phyloP scores from a whole-genome alignment of 2,797 vertebrate genomes.

The Acanthornis magna region DNA sequence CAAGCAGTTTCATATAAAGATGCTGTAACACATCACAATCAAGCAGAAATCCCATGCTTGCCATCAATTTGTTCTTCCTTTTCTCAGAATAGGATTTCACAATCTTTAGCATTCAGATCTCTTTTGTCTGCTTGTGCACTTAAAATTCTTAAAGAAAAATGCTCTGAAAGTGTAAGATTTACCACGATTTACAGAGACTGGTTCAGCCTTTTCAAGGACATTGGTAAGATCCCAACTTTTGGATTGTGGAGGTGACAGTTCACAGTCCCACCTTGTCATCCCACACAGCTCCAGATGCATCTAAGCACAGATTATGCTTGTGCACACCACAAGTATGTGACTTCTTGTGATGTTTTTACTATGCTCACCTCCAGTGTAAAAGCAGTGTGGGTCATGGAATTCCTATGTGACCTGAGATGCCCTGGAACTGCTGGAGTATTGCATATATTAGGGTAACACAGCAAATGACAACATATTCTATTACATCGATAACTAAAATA shows the following conservation, averaged over 20 bases:
- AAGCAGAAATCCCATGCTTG: neutral
- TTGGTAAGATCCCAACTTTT: neutral
- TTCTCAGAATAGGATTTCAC: neutral
- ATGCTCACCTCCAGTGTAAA: neutral
- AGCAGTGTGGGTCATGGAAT: neutral
- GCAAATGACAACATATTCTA: neutral
- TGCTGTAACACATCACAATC: neutral
- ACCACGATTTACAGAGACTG: neutral
- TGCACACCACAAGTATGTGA: neutral
- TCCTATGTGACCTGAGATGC: neutral
- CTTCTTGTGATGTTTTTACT: neutral
- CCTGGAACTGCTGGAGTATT: neutral
- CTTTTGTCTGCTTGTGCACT: neutral
- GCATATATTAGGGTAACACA: neutral
- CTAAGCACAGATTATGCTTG: neutral
- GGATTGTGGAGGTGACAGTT: neutral
- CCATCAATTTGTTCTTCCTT: neutral
- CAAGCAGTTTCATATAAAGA: neutral
- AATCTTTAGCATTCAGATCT: neutral
- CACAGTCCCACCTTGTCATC: neutral
- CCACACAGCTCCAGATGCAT: accelerated
- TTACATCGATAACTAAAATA: neutral
- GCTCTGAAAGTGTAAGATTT: neutral
- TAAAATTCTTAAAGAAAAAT: neutral
- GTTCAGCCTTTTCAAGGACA: neutral